These are phyloP conservation scores for Trissolcus japonicus DNA, from an alignment of 2,888 invertebrate species.

Conservation along the genomic window DNA sequence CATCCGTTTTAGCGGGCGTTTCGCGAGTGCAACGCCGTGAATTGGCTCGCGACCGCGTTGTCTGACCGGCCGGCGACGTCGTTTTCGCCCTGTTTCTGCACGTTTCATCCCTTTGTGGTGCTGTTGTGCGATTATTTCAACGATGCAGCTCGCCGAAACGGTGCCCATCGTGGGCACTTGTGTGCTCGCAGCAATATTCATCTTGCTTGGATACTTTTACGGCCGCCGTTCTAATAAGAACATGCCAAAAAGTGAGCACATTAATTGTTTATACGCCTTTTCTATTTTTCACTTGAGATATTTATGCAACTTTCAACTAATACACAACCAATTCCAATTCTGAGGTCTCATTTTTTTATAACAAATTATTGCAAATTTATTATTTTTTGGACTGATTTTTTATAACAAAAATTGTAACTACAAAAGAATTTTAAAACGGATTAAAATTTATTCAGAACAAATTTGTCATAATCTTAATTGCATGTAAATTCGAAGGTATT, in stretches of 20 bases:
- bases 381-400: no score
- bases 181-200: slow-evolving; percentile 38
- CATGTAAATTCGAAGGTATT: no score
- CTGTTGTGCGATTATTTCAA: not conserved
- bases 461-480: no score
- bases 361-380: no score
- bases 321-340: not conserved
- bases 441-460: no score
- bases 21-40: slow-evolving; percentile 21
- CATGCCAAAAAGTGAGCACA: slow-evolving; percentile 22
- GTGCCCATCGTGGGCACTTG: slow-evolving; percentile 36
- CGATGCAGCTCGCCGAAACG: slow-evolving; percentile 32
- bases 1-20: slow-evolving; percentile 30
- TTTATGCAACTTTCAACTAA: not conserved
- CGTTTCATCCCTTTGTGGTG: not conserved
- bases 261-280: not conserved
- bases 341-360: no score
- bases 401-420: no score
- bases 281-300: not conserved
- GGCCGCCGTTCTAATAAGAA: slow-evolving; percentile 21
- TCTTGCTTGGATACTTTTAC: slow-evolving; percentile 48
- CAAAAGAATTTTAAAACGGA: no score
- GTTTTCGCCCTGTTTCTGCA: not conserved
- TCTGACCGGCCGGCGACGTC: slow-evolving; percentile 1
- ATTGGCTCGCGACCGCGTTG: slow-evolving; percentile 4